Percentiles rank a stretch among this genome's conserved stretches.
These are phyloP conservation scores for Tenrec ecaudatus DNA, from an alignment of 2,113 vertebrate species.

Conservation along the genomic window DNA sequence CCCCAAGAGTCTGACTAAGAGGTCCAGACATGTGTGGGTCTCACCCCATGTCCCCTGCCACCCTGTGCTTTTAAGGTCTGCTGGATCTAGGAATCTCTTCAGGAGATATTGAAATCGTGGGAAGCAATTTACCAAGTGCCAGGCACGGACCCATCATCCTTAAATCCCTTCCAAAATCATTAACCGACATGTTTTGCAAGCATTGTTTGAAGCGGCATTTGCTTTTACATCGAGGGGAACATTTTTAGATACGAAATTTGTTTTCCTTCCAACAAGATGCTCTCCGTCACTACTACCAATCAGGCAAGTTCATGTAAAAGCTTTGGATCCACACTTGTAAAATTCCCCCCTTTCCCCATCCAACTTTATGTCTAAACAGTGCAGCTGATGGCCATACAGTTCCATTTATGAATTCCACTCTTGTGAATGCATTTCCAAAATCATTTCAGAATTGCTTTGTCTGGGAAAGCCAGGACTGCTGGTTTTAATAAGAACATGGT, in stretches of 20 bases:
- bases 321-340: constrained; percentile 68
- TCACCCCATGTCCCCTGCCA: not conserved
- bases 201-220: constrained; percentile 64
- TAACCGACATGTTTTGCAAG: constrained; percentile 56
- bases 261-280: constrained; percentile 76
- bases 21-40: not conserved
- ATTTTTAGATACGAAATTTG: constrained; percentile 68
- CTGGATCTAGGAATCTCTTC: constrained; percentile 34
- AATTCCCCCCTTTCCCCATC: constrained; percentile 67
- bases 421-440: constrained; percentile 69
- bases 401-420: constrained; percentile 65
- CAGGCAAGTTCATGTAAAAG: constrained; percentile 74
- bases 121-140: constrained; percentile 44
- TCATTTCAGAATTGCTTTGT: constrained; percentile 70
- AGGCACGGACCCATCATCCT: constrained; percentile 51
- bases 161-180: constrained; percentile 55
- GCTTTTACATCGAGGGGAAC: constrained; percentile 55
- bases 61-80: constrained; percentile 18
- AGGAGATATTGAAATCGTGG: constrained; percentile 40
- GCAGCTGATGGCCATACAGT: constrained; percentile 46
- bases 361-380: constrained; percentile 78
- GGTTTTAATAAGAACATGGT: constrained; percentile 83
- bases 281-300: constrained; percentile 74
- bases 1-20: not conserved
- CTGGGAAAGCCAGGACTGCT: constrained; percentile 76